Conservation (phyloP, 92 coral and sea anemone species). For the Virgularia gustaviana region DNA sequence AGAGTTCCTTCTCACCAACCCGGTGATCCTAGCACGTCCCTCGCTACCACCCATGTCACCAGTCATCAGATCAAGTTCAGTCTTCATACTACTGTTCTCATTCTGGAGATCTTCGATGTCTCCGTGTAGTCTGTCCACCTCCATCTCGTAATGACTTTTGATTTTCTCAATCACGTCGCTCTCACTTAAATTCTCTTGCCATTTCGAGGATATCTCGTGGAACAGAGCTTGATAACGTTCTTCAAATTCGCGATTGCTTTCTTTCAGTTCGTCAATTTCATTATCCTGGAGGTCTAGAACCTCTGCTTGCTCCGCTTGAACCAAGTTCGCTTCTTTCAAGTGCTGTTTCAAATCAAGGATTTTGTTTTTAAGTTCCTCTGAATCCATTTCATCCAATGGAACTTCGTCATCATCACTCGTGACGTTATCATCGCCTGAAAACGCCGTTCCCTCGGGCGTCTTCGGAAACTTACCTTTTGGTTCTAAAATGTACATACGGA, state of each 20-base stretch:
- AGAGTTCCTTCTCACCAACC: constrained; percentile 13
- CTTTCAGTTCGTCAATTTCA: constrained; percentile 63
- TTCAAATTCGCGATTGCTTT: constrained; percentile 48
- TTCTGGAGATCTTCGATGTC: constrained; percentile 66
- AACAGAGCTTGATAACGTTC: constrained; percentile 16
- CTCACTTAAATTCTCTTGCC: constrained; percentile 20
- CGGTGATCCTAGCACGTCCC: not conserved
- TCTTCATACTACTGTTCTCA: constrained; percentile 74
- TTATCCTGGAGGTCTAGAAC: constrained; percentile 42
- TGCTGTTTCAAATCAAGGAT: constrained; percentile 53
- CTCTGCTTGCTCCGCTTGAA: constrained; percentile 21
- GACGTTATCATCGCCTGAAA: constrained; percentile 47
- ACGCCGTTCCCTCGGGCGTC: not conserved
- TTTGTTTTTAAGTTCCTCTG: constrained; percentile 55
- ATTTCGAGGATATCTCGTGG: constrained; percentile 16
- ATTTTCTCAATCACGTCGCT: constrained; percentile 26
- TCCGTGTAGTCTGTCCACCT: constrained; percentile 69
- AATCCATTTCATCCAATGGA: not conserved
- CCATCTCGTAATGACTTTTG: constrained; percentile 43
- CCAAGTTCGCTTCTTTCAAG: constrained; percentile 51
- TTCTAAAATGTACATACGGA: too few relatives aligned
- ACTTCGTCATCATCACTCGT: not conserved
- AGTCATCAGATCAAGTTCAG: constrained; percentile 81
- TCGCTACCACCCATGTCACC: constrained; percentile 49
- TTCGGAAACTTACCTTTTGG: constrained; percentile 29